Base-by-base conservation (phyloP, 2,797 vertebrate genomes). In the Poecilia velifera region DNA sequence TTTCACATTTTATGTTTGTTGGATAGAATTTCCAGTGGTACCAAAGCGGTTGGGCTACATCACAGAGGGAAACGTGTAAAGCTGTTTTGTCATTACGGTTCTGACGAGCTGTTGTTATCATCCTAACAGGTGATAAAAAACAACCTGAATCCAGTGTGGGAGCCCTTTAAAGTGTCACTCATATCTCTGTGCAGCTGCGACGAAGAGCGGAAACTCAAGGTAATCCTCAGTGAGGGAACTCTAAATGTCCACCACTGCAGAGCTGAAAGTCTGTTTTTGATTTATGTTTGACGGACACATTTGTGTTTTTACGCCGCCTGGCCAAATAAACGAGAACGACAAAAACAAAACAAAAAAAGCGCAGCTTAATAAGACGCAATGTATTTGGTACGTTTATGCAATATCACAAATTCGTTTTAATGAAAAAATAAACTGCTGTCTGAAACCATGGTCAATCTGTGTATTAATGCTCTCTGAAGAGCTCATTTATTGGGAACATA, bases 131-230 rank as follows among this genome's bases (percentile, higher is more conserved):
- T 98, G 88, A 97, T 99, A 90, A 99, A 98, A 95, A 98, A 98
- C 94, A 98, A 99, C 93, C 95, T 98, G 86, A 99, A 97, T 90
- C 98, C 98, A 0, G 95, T 97, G 82, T 99, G 98, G 98, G 97
- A 98, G 82, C 96, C 98, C 7, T 99, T 99, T 94, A 98, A 97
- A 93, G 98, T 99, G 68, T 98, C 98, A 4, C 96, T 99, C 84
- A 98, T 96, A 90, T 98, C 97, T 0, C 94, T 99, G 88, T 98
- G 98, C 95, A 97, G 97, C 94, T 98, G 98, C 0, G 96, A 99
- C 55, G 98, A 98, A 80, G 96, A 97, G 45, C 93, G 97, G 73
- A 97, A 97, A 90, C 96, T 99, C 90, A 97, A 97, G 97, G 98
- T 98, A 90, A 93, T 64, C 46, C 68, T 72, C 13, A 28, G 3